Conservation (phyloP, 1,140 invertebrate species). For the Marisa cornuarietis region DNA sequence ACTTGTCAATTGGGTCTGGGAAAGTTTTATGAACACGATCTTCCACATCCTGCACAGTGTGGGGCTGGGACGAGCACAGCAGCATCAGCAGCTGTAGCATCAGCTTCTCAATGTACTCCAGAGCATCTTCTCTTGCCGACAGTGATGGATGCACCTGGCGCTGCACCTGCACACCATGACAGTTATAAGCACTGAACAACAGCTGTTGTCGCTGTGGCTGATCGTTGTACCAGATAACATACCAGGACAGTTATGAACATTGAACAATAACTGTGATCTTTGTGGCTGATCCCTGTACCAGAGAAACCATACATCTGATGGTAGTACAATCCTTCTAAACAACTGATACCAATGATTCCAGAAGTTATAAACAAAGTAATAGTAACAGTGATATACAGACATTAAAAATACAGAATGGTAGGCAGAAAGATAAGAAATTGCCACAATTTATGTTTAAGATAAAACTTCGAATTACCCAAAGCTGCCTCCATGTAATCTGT, state of each 20-base stretch:
- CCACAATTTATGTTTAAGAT: too few relatives aligned
- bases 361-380: too few relatives aligned
- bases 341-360: neutral
- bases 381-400: too few relatives aligned
- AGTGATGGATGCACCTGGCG: constrained; percentile 90
- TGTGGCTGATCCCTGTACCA: neutral
- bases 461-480: too few relatives aligned
- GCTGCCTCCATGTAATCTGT: too few relatives aligned
- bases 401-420: too few relatives aligned
- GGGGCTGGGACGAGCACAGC: constrained; percentile 83
- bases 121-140: constrained; percentile 86
- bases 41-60: constrained; percentile 80
- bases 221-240: neutral
- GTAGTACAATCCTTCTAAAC: too few relatives aligned
- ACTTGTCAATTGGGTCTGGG: constrained; percentile 91
- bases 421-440: too few relatives aligned
- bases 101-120: constrained; percentile 91
- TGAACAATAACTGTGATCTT: neutral
- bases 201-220: neutral
- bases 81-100: constrained; percentile 88
- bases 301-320: neutral
- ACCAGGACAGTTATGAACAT: constrained; percentile 58
- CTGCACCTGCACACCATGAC: constrained; percentile 75
- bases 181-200: constrained; percentile 57
- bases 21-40: constrained; percentile 90